These are phyloP conservation scores for Ctena decussata DNA, from an alignment of 2,888 invertebrate genomes.

Conservation along the genomic window DNA sequence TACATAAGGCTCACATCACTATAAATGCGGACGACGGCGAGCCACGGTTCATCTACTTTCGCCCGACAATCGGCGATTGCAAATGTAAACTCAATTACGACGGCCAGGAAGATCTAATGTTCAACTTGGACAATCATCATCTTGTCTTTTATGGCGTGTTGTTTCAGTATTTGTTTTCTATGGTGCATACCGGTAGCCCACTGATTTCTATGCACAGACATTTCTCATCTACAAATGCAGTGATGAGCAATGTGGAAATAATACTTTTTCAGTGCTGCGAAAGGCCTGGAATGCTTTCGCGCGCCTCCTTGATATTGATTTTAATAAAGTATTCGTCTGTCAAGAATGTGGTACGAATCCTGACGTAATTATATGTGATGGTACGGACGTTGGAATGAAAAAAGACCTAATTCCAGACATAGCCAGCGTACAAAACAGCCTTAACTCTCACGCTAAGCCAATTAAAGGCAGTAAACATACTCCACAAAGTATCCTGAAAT, in stretches of 20 bases:
- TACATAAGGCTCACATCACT: not conserved
- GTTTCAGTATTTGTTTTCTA: not conserved
- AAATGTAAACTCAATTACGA: not conserved
- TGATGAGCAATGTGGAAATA: not conserved
- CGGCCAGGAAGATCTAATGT: not conserved
- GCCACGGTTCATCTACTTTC: not conserved
- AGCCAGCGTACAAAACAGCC: not conserved
- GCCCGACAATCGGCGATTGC: not conserved
- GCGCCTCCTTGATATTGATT: not conserved
- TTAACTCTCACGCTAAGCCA: not conserved
- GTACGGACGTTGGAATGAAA: slow-evolving; percentile 2
- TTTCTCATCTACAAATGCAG: not conserved
- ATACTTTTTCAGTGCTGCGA: not conserved
- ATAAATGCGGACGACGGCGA: not conserved
- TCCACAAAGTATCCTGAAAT: no score
- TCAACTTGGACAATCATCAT: not conserved
- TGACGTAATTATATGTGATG: slow-evolving; percentile 4
- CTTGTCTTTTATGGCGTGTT: not conserved
- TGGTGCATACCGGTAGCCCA: not conserved
- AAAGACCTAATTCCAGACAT: slow-evolving; percentile 7
- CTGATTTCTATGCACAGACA: not conserved
- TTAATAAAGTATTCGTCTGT: not conserved
- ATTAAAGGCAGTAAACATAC: not conserved
- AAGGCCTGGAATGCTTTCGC: slow-evolving; percentile 11
- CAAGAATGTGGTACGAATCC: not conserved